Evolutionary conservation across 1,140 invertebrate genomes (phyloP), one percentile per base, ranked within the genome.

Genomic region (Magallana angulata): DNA sequence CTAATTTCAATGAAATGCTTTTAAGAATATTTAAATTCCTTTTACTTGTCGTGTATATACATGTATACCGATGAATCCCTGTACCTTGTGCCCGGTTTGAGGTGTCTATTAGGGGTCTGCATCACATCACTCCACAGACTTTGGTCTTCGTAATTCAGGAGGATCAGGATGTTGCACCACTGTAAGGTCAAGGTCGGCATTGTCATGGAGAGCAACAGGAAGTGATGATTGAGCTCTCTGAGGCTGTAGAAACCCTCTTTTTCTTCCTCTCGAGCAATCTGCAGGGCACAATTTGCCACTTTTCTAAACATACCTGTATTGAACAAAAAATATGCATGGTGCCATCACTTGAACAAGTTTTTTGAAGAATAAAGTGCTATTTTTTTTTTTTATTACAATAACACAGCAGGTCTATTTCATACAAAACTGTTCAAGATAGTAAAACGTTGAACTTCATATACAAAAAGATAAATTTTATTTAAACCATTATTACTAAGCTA

Each of bases 101-200:
- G 91, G 89, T 93, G 92, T 89, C 94, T 92, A 58, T 95, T 92
- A 60, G 94, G 94, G 36, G 94, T 95, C 48, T 94, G 94, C 76
- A 97, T 94, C 57, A 96, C 94, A n/a, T 94, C 93, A 1, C 95
- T 95, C 97, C 97, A 97, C 91, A 97, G 96, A 0, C 89, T 90
- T 76, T 96, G 95, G 86, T 96, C 95, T 86, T 96, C 96, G 92
- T 96, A 96, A 87, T 97, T 96, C 36, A 97, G 92, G 11, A 97
- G 91, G 2, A 96, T 96, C 88, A 97, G 95, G n/a, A 97, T 90
- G 90, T 97, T 96, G 82, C 96, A 96, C 97, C 97, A 97, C 60
- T 97, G 96, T 83, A 97, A 95, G 0, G 96, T 96, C n/a, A 97
- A 91, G 48, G 96, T 94, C 1, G 97, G 97, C 89, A 95, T 96